These are phyloP conservation scores for Danionella dracula DNA, from an alignment of 2,797 vertebrate species.

Conservation along the genomic window DNA sequence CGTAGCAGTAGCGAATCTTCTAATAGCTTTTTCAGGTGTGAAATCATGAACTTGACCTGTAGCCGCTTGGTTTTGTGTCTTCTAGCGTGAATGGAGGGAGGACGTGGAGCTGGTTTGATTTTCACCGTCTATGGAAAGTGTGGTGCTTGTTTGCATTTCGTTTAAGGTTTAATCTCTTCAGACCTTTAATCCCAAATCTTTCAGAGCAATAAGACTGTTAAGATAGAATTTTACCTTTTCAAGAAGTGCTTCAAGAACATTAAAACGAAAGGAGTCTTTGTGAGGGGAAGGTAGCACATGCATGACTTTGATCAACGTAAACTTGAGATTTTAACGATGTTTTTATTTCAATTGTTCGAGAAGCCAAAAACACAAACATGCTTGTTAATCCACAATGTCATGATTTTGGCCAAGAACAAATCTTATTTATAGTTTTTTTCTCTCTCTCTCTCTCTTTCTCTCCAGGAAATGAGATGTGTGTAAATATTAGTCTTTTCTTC, in stretches of 20 bases:
- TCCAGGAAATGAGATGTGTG: conserved; percentile 37
- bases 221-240: not conserved
- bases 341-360: not conserved
- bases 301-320: not conserved
- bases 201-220: not conserved
- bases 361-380: not conserved
- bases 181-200: not conserved
- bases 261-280: no score
- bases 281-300: no score
- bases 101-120: not conserved
- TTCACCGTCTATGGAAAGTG: not conserved
- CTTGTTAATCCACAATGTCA: conserved; percentile 3
- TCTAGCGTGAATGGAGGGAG: not conserved
- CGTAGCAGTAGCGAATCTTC: conserved; percentile 52
- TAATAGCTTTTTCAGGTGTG: conserved; percentile 48
- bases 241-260: not conserved
- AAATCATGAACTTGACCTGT: conserved; percentile 41
- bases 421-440: conserved; percentile 38
- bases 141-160: no score
- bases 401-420: conserved; percentile 27
- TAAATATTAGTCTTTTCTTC: conserved; percentile 45
- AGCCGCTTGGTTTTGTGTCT: conserved; percentile 45
- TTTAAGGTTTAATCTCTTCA: no score
- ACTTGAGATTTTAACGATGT: not conserved
- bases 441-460: no score